These are phyloP conservation scores for Nebria ingens DNA, from an alignment of 1,140 invertebrate species.

Conservation along the genomic window DNA sequence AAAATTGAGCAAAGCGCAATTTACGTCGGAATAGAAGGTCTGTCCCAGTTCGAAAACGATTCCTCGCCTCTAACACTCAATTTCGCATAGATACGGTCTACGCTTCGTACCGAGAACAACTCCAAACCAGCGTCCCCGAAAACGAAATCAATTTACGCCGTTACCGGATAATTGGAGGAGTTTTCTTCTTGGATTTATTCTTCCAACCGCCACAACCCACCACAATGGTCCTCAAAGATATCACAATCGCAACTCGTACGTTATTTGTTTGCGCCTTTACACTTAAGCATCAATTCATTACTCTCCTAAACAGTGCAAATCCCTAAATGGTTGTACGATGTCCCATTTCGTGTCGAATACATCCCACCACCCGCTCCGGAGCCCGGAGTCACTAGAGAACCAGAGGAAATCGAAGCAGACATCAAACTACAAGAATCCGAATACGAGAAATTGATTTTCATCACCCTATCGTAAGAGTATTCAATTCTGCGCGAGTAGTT, in stretches of 20 bases:
- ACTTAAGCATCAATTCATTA: not conserved
- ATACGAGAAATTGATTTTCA: conserved; percentile 57
- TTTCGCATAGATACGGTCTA: too few relatives aligned
- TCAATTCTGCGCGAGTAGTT: not conserved
- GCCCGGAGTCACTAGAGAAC: conserved; percentile 53
- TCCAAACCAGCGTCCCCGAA: conserved; percentile 27
- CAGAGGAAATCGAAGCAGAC: conserved; percentile 72
- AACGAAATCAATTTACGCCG: conserved; percentile 56
- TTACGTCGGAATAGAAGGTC: not conserved
- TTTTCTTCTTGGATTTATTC: conserved; percentile 51
- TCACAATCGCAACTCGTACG: conserved; percentile 38
- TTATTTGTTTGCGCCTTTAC: conserved; percentile 8
- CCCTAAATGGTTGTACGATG: conserved; percentile 51
- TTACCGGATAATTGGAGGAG: conserved; percentile 51
- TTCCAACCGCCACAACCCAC: conserved; percentile 55
- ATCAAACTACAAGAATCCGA: conserved; percentile 61
- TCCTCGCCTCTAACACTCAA: too few relatives aligned
- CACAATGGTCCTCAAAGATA: conserved; percentile 32
- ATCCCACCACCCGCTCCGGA: conserved; percentile 53
- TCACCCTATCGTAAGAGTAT: conserved; percentile 55
- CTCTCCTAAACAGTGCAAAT: conserved; percentile 50
- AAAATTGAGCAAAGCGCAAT: not conserved
- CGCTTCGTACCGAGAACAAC: not conserved
- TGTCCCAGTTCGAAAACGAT: too few relatives aligned
- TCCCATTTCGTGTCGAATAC: conserved; percentile 58